Base-by-base conservation (phyloP, 2,888 invertebrate species). In the Orthosia gracilis region DNA sequence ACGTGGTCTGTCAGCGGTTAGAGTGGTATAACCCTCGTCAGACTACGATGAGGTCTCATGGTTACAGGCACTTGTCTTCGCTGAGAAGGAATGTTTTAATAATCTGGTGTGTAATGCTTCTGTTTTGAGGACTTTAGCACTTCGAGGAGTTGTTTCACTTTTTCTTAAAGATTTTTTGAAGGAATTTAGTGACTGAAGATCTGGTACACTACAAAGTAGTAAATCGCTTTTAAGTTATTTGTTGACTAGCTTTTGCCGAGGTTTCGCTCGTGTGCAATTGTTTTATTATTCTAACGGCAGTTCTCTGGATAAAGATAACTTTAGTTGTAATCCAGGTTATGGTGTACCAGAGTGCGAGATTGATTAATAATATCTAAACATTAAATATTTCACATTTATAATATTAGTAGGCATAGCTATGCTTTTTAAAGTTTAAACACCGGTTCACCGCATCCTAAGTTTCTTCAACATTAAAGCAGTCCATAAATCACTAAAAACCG, bases 1-100 rank as follows among this genome's bases (percentile, higher is more conserved):
- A 91, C 89, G 68, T 83, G 84, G 85, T 77, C 88, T 91, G 91
- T 91, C 91, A 91, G 69, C 91, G 69, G 82, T 68, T 45, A 50
- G 76, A 81, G 79, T 76, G 70, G 61, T 69, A 74, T 79, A 54
- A 91, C 91, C 91, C 91, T 89, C 76, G 82, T 91, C 91, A 91
- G 74, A 50, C 23, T 63, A 62, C 76, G 87, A 78, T 76, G 86
- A 91, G 83, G 81, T 76, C 84, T 82, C 75, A 76, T 77, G 80
- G 87, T 87, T 77, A 75, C 87, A 83, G 73, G 40, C 64, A 69
- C 73, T 76, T 74, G 58, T 61, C 69, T 26, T 73, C 75, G 65
- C 31, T 5, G 17, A 52, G 21, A 50, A 31, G 49, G 74, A 80
- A 87, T 86, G 66, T 76, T 72, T 76, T 4, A 68, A 23, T 80